phyloP scores from a whole-genome alignment of 2,113 vertebrate species.

The Parotia lawesii region DNA sequence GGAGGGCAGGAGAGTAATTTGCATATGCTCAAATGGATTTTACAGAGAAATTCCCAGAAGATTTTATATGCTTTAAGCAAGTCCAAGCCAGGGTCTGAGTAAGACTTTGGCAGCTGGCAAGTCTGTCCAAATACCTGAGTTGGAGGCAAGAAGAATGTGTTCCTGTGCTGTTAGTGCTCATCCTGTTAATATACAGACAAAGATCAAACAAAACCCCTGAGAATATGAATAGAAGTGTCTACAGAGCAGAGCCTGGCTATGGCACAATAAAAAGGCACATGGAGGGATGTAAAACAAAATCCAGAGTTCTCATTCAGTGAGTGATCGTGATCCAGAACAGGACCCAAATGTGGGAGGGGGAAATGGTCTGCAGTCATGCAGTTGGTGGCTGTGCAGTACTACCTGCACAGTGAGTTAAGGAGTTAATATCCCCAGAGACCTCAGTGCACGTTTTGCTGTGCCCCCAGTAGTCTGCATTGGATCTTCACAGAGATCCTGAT shows the following conservation, averaged over 20 bases:
- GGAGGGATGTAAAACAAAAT: background rate
- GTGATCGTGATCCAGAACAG: background rate
- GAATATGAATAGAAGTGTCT: background rate
- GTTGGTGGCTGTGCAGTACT: background rate
- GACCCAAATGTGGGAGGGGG: background rate
- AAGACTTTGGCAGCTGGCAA: background rate
- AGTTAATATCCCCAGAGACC: background rate
- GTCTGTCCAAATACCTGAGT: background rate
- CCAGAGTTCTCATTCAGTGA: background rate
- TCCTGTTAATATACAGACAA: background rate
- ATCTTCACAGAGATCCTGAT: background rate
- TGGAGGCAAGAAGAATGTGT: background rate
- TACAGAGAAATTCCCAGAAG: background rate
- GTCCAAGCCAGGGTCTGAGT: background rate
- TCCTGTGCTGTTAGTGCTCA: background rate
- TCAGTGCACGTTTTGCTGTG: fast-evolving
- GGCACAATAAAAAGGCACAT: background rate
- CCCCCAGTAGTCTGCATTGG: background rate
- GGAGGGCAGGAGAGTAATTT: background rate
- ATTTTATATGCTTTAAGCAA: background rate
- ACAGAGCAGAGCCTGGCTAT: background rate
- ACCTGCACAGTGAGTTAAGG: background rate
- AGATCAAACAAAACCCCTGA: background rate
- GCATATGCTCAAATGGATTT: background rate
- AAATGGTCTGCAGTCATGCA: background rate